These are phyloP conservation scores for Chlamydotis undulata DNA, from an alignment of 2,113 vertebrate genomes.

Conservation along the genomic window DNA sequence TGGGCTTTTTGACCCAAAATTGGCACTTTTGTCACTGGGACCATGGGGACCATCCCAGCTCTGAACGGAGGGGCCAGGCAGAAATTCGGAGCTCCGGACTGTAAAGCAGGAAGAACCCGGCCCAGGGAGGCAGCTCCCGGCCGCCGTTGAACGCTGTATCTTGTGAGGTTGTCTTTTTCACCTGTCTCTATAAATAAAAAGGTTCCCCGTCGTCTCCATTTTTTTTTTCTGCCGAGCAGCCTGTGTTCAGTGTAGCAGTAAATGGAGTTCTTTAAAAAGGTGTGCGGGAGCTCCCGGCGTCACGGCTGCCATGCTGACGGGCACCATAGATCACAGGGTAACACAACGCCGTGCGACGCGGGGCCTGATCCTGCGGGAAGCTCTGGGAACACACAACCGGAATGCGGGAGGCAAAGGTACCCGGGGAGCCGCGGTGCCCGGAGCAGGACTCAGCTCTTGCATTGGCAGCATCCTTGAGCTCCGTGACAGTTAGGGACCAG, in stretches of 20 bases:
- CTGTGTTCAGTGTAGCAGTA: neutral
- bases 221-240: neutral
- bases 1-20: neutral
- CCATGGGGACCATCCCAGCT: neutral
- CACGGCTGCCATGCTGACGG: neutral
- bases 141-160: rapidly evolving
- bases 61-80: neutral
- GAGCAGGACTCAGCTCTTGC: neutral
- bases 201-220: neutral
- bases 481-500: neutral
- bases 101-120: neutral
- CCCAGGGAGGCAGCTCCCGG: neutral
- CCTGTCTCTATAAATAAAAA: neutral
- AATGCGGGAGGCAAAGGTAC: too few species aligned
- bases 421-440: neutral
- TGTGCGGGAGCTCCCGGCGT: neutral
- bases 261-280: neutral
- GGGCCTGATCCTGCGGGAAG: neutral
- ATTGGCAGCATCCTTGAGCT: neutral
- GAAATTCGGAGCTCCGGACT: rapidly evolving
- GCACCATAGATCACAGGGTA: neutral
- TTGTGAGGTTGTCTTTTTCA: neutral
- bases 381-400: rapidly evolving
- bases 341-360: rapidly evolving
- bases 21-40: neutral